Conservation (phyloP, 1,140 invertebrate species). For the Pogonomyrmex barbatus region DNA sequence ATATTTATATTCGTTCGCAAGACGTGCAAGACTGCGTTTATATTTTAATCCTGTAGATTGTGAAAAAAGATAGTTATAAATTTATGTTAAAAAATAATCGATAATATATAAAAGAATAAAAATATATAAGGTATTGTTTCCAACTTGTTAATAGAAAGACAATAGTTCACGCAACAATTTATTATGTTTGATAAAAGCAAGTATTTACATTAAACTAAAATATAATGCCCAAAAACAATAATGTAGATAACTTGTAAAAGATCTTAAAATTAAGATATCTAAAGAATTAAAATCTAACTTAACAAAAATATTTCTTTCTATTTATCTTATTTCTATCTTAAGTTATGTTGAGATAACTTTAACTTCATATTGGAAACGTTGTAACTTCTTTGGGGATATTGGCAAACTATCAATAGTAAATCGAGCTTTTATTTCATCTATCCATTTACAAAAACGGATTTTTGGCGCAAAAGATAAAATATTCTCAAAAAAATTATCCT, state of each 20-base stretch:
- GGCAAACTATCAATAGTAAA: conserved; percentile 26
- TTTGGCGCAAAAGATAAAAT: neutral
- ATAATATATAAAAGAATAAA: neutral
- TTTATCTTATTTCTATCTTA: conserved; percentile 24
- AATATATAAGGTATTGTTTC: neutral
- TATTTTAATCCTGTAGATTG: neutral
- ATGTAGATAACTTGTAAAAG: neutral
- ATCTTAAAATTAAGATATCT: conserved; percentile 55
- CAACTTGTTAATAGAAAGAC: neutral
- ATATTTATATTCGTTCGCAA: neutral
- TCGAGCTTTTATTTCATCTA: conserved; percentile 4
- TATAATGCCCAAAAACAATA: conserved; percentile 30
- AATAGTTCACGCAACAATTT: conserved; percentile 35
- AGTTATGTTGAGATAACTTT: neutral
- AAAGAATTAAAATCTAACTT: conserved; percentile 30
- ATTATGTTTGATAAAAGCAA: conserved; percentile 48
- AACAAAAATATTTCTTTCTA: conserved; percentile 42
- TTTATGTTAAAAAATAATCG: neutral
- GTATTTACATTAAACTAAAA: conserved; percentile 52
- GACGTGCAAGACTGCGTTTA: neutral
- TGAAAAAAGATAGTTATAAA: neutral
- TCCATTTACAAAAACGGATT: conserved; percentile 17
- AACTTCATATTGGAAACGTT: neutral
- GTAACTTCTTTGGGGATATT: conserved; percentile 15
- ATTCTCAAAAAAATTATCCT: neutral